Evolutionary conservation across 2,113 vertebrate genomes (phyloP), one percentile per base, ranked within the genome.

Genomic region (Triplophysa siluroides): DNA sequence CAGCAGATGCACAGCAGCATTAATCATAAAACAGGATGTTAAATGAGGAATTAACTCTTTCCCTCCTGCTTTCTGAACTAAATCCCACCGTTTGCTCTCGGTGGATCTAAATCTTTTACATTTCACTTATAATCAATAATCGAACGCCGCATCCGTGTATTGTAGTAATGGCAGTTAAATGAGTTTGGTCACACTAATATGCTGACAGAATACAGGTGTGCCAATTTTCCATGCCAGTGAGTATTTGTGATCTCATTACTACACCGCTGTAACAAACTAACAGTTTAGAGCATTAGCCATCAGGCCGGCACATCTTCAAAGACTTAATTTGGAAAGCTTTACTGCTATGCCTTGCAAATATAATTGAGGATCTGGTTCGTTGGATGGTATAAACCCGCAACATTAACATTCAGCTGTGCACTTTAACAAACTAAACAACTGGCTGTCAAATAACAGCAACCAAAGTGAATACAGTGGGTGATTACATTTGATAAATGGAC

Each of bases 1-100:
- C 86, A 91, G 87, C 90, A 90, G 89, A 91, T 91, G 90, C 86
- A 88, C 85, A 79, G 66, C 70, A 80, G 87, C 84, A 91, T 90
- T 91, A 91, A 90, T 91, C 90, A 89, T 78, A 78, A 83, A 83
- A 83, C 83, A 86, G 84, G 85, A 85, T 82, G 86, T 71, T 84
- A 82, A 86, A 77, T 65, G 82, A 86, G 81, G 81, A 85, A 87
- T 90, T 89, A 89, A 88, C 87, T 86, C 83, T 74, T 47, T 63
- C 76, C 52, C 41, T 52, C 14, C n/a, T 10, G 14, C 67, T n/a
- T 67, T 68, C 1, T 33, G 19, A 18, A 47, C 41, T 63, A 65
- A 65, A 65, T 38, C 23, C 23, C 23, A 1, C 43, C 18, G 13
- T 75, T 61, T 64, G 74, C 7, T 7, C 18, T 65, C 62, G 38